phyloP scores from a whole-genome alignment of 2,888 invertebrate species.

The Asteroscopus sphinx region DNA sequence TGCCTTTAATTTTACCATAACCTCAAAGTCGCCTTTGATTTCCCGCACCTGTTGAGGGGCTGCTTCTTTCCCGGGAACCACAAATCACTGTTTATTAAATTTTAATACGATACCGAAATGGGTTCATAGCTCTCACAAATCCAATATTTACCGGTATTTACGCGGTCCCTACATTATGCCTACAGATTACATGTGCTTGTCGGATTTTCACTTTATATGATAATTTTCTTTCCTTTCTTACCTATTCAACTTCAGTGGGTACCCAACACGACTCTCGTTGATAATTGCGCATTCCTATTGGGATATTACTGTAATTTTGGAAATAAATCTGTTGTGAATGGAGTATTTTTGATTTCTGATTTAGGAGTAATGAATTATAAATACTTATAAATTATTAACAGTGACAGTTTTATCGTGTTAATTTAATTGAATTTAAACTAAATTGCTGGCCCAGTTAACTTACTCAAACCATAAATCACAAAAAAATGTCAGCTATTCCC shows the following conservation, averaged over 20 bases:
- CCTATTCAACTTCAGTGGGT: conserved; percentile 31
- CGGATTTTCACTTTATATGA: conserved; percentile 55
- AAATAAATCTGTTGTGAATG: conserved; percentile 11
- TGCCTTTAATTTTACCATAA: too few species aligned
- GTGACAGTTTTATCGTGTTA: too few species aligned
- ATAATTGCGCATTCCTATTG: conserved; percentile 32
- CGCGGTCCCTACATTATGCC: conserved; percentile 22
- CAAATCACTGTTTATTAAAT: neutral
- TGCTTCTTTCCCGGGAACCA: too few species aligned
- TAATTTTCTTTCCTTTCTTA: conserved; percentile 42
- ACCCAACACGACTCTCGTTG: conserved; percentile 8
- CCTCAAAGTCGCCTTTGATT: too few species aligned
- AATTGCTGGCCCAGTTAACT: too few species aligned
- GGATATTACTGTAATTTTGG: conserved; percentile 27
- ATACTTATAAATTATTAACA: too few species aligned
- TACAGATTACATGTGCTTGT: conserved; percentile 43
- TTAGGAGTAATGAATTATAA: too few species aligned
- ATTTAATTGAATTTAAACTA: too few species aligned
- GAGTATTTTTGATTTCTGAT: too few species aligned
- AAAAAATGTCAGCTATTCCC: too few species aligned
- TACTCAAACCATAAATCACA: too few species aligned
- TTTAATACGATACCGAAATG: conserved; percentile 12
- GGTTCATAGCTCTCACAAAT: conserved; percentile 31
- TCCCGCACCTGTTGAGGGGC: too few species aligned
- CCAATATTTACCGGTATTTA: conserved; percentile 44